phyloP scores from a whole-genome alignment of 2,888 invertebrate species.

The Heteromurus nitidus region DNA sequence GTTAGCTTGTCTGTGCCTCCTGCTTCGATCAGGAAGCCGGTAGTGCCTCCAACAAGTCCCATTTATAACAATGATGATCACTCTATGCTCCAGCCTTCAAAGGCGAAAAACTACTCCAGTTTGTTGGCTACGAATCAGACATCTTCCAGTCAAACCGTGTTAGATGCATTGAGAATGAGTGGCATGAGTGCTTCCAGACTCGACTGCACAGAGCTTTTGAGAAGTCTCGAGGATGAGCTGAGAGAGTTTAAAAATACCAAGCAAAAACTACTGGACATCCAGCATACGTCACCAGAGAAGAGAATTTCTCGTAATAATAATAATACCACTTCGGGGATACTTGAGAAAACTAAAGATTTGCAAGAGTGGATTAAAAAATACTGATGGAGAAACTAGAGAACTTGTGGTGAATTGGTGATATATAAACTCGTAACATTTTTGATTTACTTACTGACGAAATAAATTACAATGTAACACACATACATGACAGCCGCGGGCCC shows the following conservation, averaged over 20 bases:
- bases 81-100: no score
- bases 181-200: conserved; percentile 36
- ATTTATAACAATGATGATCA: not conserved
- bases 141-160: conserved; percentile 46
- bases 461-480: no score
- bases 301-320: conserved; percentile 30
- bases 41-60: conserved; percentile 21
- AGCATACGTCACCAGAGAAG: not conserved
- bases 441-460: no score
- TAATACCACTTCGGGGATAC: conserved; percentile 46
- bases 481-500: no score
- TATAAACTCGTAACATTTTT: no score
- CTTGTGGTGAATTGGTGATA: no score
- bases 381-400: not conserved
- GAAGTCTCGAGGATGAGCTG: conserved; percentile 62
- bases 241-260: conserved; percentile 57
- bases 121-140: conserved; percentile 23
- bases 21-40: conserved; percentile 39
- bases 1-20: conserved; percentile 34
- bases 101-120: conserved; percentile 41
- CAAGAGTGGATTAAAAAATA: conserved; percentile 71
- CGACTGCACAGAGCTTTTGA: conserved; percentile 47
- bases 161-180: conserved; percentile 55
- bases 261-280: conserved; percentile 39
- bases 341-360: conserved; percentile 71